Evolutionary conservation across 2,113 vertebrate genomes (phyloP).

Genomic region (Forbesichthys agassizii): DNA sequence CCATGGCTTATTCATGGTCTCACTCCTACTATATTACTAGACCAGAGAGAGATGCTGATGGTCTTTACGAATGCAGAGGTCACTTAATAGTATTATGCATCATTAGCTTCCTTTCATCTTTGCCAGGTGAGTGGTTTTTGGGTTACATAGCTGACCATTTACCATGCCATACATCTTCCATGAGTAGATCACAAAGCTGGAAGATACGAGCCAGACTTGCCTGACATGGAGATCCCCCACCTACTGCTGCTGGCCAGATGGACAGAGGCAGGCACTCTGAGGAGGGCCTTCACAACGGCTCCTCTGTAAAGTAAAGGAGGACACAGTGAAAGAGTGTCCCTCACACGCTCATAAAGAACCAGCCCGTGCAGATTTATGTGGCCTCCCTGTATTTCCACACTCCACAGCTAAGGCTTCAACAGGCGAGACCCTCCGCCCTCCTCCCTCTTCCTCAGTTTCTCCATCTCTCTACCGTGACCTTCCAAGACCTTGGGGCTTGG

Average conservation of each 20-base stretch:
- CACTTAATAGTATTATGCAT: constrained; percentile 19
- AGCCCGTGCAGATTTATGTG: constrained; percentile 59
- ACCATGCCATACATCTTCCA: constrained; percentile 43
- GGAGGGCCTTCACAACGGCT: constrained; percentile 38
- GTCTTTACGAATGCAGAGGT: constrained; percentile 9
- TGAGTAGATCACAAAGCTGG: constrained; percentile 43
- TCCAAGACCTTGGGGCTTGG: constrained; percentile 40
- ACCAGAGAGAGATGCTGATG: neutral
- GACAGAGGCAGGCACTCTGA: constrained; percentile 39
- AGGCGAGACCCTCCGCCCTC: constrained; percentile 10
- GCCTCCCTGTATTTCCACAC: constrained; percentile 19
- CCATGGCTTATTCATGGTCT: constrained; percentile 32
- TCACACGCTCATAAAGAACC: constrained; percentile 54
- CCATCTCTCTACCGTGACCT: constrained; percentile 53
- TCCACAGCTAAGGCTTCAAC: constrained; percentile 25
- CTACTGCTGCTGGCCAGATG: constrained; percentile 10
- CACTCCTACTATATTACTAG: constrained; percentile 31
- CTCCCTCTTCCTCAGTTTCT: constrained; percentile 44
- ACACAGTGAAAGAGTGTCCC: constrained; percentile 39
- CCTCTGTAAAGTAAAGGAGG: constrained; percentile 40
- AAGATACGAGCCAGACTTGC: constrained; percentile 8
- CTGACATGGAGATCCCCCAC: neutral
- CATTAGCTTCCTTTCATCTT: constrained; percentile 56
- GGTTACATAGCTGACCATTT: constrained; percentile 48
- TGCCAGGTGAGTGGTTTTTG: constrained; percentile 54